Percentiles rank a stretch among this genome's conserved stretches.
These are phyloP conservation scores for Linyphia triangularis DNA, from an alignment of 2,888 invertebrate species.

Conservation along the genomic window DNA sequence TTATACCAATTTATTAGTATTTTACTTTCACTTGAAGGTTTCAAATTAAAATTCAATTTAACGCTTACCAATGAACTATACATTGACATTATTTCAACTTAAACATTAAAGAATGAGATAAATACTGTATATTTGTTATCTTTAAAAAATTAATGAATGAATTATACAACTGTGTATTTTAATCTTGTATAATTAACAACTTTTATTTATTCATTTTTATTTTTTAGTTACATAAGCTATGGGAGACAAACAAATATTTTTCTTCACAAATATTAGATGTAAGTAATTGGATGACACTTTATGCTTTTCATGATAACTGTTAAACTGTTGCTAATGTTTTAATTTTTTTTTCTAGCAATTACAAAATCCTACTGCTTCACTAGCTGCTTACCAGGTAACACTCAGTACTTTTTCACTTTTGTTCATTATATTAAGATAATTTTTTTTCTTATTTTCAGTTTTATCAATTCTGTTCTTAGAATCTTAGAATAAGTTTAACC, in stretches of 20 bases:
- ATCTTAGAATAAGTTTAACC: background rate
- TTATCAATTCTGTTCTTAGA: background rate
- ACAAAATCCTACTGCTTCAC: slow-evolving; percentile 80
- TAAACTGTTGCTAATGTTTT: slow-evolving; percentile 9
- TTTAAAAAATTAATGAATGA: too few species aligned
- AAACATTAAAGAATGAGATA: too few species aligned
- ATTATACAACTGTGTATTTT: background rate
- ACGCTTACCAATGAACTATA: too few species aligned
- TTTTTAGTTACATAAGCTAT: slow-evolving; percentile 88
- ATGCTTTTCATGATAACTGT: background rate
- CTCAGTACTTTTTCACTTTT: background rate
- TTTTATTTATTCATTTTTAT: slow-evolving; percentile 33
- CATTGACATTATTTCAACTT: too few species aligned
- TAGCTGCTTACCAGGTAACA: slow-evolving; percentile 79
- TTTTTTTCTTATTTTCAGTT: too few species aligned
- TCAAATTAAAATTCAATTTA: too few species aligned
- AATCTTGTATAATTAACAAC: background rate
- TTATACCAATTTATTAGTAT: too few species aligned
- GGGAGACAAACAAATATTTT: slow-evolving; percentile 92
- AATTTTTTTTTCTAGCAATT: slow-evolving; percentile 79
- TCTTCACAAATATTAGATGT: slow-evolving; percentile 82
- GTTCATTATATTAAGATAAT: too few species aligned
- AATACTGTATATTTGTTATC: too few species aligned
- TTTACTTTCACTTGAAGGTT: too few species aligned
- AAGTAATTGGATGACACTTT: slow-evolving; percentile 73